Base-by-base conservation (phyloP, 2,113 vertebrate species). In the Telmatochromis bifrenatus region DNA sequence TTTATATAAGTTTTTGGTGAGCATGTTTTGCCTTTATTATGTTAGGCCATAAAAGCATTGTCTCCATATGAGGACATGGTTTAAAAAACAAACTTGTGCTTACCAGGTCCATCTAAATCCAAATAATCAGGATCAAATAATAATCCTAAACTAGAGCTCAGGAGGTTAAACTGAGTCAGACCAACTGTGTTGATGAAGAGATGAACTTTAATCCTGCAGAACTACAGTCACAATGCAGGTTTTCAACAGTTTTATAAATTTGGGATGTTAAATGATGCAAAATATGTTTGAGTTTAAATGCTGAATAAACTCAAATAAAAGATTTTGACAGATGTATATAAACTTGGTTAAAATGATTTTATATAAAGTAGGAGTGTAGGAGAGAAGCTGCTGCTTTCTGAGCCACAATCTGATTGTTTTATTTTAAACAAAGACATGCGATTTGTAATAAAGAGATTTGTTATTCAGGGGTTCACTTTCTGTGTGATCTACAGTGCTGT, bases 391-490 rank as follows among this genome's bases (percentile, higher is more conserved):
- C 13, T 56, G 54, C 54, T 26, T 0, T 56, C 0, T 26, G 54
- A 26, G 12, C 54, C 54, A 26, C 0, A 26, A 26, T 56, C 23
- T 56, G 54, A 56, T 1, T 26, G 0, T 56, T 56, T 56, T 56
- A 26, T 2, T 26, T 26, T 26, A 56, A 56, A 56, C 12, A 14
- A 56, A 56, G 7, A 56, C 4, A 12, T 21, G 23, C 0, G 4
- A 56, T 3, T 56, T 2, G 0, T 0, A 26, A 56, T 26, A 56
- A 26, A 28, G 54, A 28, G 54, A 5, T 56, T 0, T 56, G 0
- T 56, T 56, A 56, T 56, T 0, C 54, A 1, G 23, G 54, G 54
- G 4, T 26, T 54, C 54, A 26, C 23, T 14, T 56, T 56, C 54
- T 56, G 54, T 5, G 54, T 56, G 23, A 0, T 14, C 23, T 1